Base-by-base conservation (phyloP, 2,797 vertebrate genomes). In the Lepus townsendii region DNA sequence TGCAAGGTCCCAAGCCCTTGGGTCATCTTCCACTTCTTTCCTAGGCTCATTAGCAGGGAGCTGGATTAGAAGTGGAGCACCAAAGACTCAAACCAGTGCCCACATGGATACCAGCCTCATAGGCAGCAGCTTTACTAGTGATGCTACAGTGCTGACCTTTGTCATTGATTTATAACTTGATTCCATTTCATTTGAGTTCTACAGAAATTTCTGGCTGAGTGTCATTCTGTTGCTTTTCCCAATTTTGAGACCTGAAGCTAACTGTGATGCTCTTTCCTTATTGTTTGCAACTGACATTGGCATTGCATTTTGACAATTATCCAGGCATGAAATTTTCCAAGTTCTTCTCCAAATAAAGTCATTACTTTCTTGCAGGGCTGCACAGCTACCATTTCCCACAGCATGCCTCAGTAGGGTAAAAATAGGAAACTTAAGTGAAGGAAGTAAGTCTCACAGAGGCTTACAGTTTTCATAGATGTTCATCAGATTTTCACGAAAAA, bases 401-500 rank as follows among this genome's bases (percentile, higher is more conserved):
- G 38, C 32, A n/a, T 63, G 14, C 8, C 11, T 17, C 19, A 84
- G 38, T n/a, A 77, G 52, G 10, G 71, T 63, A 75, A 13, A 72
- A 92, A 71, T 50, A 71, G 50, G 17, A 85, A 72, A 7, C n/a
- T 80, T 87, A 79, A 38, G 12, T 65, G 35, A 93, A 71, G 38
- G 62, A 83, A 88, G 66, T 92, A 76, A 71, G 7, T 66, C 35
- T 24, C 14, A 92, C 66, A 76, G 26, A 94, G 2, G 54, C 30
- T 54, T 85, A 62, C n/a, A 78, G 27, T 10, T 92, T 87, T 79
- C 83, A 86, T 54, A 93, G 20, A 73, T 52, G 5, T 7, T 90
- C 75, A 50, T 85, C 89, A 91, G 71, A 63, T 71, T 89, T 87
- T 87, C 24, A 72, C 35, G 24, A 76, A 83, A 91, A 93, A 94